phyloP scores from a whole-genome alignment of 1,140 invertebrate genomes.

The Temnothorax longispinosus region DNA sequence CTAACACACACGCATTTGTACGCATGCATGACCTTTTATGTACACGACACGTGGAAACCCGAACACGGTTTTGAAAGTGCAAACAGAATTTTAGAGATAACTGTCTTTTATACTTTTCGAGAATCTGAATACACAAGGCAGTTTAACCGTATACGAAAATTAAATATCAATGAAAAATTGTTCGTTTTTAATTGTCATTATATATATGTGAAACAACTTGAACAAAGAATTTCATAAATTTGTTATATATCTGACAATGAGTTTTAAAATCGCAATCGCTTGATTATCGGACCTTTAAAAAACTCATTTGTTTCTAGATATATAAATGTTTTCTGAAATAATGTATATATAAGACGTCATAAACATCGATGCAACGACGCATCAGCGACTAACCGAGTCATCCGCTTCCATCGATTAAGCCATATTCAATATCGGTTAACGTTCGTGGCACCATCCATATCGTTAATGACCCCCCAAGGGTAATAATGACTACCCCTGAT shows the following conservation, averaged over 20 bases:
- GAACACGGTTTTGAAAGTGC: neutral
- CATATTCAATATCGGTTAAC: slow-evolving; percentile 69
- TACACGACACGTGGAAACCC: neutral
- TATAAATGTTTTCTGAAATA: neutral
- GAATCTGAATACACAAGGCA: neutral
- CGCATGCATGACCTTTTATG: slow-evolving; percentile 14
- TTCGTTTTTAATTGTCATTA: neutral
- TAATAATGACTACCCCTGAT: slow-evolving; percentile 49
- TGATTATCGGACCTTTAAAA: slow-evolving; percentile 9
- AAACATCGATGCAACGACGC: neutral
- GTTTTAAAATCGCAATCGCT: neutral
- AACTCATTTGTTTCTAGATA: slow-evolving; percentile 4
- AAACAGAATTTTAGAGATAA: slow-evolving; percentile 10
- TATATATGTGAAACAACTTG: neutral
- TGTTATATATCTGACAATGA: no score
- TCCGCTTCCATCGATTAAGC: slow-evolving; percentile 48
- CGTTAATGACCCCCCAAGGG: slow-evolving; percentile 28
- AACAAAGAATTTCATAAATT: neutral
- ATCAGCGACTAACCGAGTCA: neutral
- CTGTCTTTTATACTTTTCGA: neutral
- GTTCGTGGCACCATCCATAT: slow-evolving; percentile 59
- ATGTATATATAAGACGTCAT: neutral
- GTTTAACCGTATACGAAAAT: neutral
- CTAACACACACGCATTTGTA: neutral
- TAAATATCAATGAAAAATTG: neutral